Percentiles rank a stretch among this genome's conserved stretches.
phyloP scores from a whole-genome alignment of 92 coral and sea anemone genomes.

The Desmophyllum pertusum region DNA sequence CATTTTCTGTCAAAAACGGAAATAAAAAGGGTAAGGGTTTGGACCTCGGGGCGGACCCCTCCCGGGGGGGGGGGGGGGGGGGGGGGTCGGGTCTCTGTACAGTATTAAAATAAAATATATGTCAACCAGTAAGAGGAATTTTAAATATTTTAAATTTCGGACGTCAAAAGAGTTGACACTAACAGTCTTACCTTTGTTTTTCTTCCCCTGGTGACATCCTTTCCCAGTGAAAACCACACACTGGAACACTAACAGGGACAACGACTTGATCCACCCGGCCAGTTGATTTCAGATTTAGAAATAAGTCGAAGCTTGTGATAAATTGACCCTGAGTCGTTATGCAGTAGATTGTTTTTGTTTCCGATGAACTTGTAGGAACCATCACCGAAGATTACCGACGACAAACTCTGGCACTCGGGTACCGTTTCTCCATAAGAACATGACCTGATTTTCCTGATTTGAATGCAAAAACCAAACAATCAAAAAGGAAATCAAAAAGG shows the following conservation, averaged over 20 bases:
- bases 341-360: slow-evolving; percentile 35
- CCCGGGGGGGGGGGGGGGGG: no score
- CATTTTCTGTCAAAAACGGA: no score
- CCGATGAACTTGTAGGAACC: slow-evolving; percentile 61
- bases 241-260: slow-evolving; percentile 65
- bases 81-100: no score
- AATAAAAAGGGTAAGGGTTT: no score
- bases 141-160: no score
- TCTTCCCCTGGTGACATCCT: slow-evolving; percentile 14
- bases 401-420: slow-evolving; percentile 75
- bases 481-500: background rate
- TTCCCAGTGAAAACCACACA: slow-evolving; percentile 71
- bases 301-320: slow-evolving; percentile 7
- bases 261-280: slow-evolving; percentile 68
- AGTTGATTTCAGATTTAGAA: slow-evolving; percentile 26
- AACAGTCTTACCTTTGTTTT: background rate
- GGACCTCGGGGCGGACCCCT: no score
- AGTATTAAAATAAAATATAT: no score
- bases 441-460: slow-evolving; percentile 70
- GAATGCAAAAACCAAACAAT: background rate
- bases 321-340: slow-evolving; percentile 8
- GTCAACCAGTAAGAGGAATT: no score
- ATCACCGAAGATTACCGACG: slow-evolving; percentile 69
- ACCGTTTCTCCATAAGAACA: slow-evolving; percentile 67
- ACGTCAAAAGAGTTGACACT: background rate